These are phyloP conservation scores for Phalacrocorax carbo DNA, from an alignment of 2,113 vertebrate species.

Conservation along the genomic window DNA sequence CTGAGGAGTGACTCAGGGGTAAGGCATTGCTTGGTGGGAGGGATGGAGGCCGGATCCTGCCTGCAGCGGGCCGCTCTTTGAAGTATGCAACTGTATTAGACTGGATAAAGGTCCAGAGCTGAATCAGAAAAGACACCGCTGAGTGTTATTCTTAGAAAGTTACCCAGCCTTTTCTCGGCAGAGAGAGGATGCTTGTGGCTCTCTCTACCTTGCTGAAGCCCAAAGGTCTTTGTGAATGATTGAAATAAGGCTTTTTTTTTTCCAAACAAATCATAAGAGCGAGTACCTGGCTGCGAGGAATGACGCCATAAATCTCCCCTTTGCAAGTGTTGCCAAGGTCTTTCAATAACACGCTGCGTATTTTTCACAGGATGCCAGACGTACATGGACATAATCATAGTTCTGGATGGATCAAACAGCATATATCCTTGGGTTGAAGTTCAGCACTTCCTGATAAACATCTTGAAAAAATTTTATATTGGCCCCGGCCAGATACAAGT, in stretches of 20 bases:
- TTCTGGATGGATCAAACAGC: constrained; percentile 96
- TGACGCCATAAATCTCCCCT: not conserved
- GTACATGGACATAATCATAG: constrained; percentile 96
- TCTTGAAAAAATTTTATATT: constrained; percentile 94
- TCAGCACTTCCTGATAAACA: constrained; percentile 94
- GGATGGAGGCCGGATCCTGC: not conserved
- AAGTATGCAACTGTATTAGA: not conserved
- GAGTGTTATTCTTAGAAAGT: not conserved
- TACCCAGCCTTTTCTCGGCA: not conserved
- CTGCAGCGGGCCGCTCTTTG: not conserved
- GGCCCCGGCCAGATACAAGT: constrained; percentile 97
- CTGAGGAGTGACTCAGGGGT: constrained; percentile 5
- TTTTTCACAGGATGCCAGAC: constrained; percentile 89
- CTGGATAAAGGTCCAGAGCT: not conserved
- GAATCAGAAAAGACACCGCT: not conserved
- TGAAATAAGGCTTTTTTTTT: not conserved
- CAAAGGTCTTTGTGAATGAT: not conserved
- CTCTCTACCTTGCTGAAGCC: not conserved
- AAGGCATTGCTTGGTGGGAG: not conserved
- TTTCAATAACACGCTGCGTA: not conserved
- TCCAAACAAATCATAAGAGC: not conserved
- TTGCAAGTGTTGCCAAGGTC: not conserved
- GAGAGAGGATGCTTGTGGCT: constrained; percentile 3
- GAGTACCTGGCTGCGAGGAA: not conserved
- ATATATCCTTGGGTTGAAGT: constrained; percentile 98